Evolutionary conservation across 2,113 vertebrate species (phyloP), one percentile per base, ranked within the genome.

Genomic region (Elephantulus edwardii): DNA sequence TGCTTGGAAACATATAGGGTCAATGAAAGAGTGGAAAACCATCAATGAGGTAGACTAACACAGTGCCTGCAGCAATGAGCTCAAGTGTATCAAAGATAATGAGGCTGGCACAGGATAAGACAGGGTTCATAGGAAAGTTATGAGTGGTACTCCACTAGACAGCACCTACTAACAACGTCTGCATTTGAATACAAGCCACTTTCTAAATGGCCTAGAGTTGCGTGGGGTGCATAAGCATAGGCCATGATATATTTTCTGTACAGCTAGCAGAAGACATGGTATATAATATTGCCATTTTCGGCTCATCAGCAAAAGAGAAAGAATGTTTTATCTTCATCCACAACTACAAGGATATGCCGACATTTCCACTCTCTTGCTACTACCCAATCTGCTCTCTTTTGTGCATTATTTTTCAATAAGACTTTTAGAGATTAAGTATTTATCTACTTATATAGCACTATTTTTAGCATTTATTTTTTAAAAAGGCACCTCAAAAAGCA

Each of bases 401-500:
- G 50, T 46, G 26, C 14, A 86, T 10, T 78, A 46, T 26, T 83
- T 91, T 83, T 92, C 22, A 92, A n/a, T 76, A 88, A 88, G 44
- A 2, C 40, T 91, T 52, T 22, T 68, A 90, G 24, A 91, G 48
- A 87, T 60, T 83, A 56, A 56, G 26, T 50, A 50, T 50, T 10
- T 50, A 60, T 64, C 70, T 83, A 16, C 72, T 86, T 76, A 90
- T 71, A 62, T 64, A 86, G 30, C 54, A 88, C 58, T 62, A 30
- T 12, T 30, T 58, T 82, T 48, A 85, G 64, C 86, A 80, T 9
- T 86, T 86, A 44, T 13, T 83, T 86, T 83, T 87, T n/a, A 78
- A 50, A 86, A 94, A 92, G 66, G 66, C 20, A 80, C 6, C 83
- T n/a, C 75, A 28, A 64, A 94, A 90, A 52, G 50, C 72, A 95